Evolutionary conservation across 1,140 invertebrate species (phyloP).

Genomic region (Musca vetustissima): DNA sequence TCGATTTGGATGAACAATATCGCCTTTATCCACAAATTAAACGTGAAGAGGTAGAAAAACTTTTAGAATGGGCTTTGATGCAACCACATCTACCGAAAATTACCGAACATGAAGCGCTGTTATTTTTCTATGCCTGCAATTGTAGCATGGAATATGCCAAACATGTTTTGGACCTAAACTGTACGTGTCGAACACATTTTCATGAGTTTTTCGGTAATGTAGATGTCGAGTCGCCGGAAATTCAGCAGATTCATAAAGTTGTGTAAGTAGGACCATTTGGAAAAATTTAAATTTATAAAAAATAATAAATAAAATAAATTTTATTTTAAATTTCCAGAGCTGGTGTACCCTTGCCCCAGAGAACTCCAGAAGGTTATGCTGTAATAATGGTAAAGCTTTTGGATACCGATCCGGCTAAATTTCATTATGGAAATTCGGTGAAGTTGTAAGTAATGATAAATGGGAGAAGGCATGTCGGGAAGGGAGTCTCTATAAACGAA

Average conservation of each 20-base stretch:
- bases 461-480: too few relatives aligned
- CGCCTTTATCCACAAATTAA: slow-evolving; percentile 61
- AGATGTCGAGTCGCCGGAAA: slow-evolving; percentile 53
- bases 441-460: slow-evolving; percentile 48
- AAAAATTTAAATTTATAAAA: too few relatives aligned
- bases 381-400: slow-evolving; percentile 59
- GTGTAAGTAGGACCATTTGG: not conserved
- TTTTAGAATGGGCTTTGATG: slow-evolving; percentile 64
- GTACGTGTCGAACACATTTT: slow-evolving; percentile 64
- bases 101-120: slow-evolving; percentile 62
- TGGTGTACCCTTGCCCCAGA: slow-evolving; percentile 55
- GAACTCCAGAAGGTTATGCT: slow-evolving; percentile 60
- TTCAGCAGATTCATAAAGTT: too few relatives aligned
- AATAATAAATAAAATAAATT: not conserved
- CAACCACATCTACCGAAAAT: slow-evolving; percentile 64
- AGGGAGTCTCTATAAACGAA: too few relatives aligned
- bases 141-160: slow-evolving; percentile 66
- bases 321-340: slow-evolving; percentile 48
- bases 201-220: slow-evolving; percentile 64
- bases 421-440: slow-evolving; percentile 59
- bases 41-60: slow-evolving; percentile 60
- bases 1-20: slow-evolving; percentile 60
- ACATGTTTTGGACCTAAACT: slow-evolving; percentile 65
- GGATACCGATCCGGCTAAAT: slow-evolving; percentile 62
- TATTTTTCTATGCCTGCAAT: slow-evolving; percentile 67